Conservation (phyloP, 2,113 vertebrate species). For the Poecile atricapillus region DNA sequence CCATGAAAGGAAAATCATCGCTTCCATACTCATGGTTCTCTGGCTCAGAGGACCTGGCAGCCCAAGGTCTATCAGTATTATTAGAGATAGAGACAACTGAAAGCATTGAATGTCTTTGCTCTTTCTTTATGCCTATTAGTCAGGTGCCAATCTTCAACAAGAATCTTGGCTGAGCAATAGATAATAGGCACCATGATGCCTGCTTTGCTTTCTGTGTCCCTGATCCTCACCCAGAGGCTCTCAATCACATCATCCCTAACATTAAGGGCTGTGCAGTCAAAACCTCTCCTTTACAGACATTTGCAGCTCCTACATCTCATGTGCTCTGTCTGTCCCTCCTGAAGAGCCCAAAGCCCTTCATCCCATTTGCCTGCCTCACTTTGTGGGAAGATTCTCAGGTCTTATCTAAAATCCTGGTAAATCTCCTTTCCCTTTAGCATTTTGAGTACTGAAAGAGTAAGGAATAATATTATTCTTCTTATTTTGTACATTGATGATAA, state of each 20-base stretch:
- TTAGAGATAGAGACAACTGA: not conserved
- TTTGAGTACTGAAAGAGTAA: not conserved
- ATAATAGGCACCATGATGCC: not conserved
- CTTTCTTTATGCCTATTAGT: not conserved
- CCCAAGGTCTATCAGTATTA: not conserved
- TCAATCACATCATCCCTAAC: not conserved
- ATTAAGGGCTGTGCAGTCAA: not conserved
- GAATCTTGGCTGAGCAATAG: not conserved
- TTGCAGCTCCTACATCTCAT: not conserved
- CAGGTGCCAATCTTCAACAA: not conserved
- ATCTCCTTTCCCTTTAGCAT: not conserved
- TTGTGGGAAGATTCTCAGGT: not conserved
- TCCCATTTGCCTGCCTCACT: not conserved
- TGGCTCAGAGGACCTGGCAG: fast-evolving
- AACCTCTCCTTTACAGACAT: not conserved
- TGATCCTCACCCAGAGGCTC: not conserved
- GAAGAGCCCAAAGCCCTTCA: not conserved
- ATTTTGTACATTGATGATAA: not conserved
- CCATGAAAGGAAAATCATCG: not conserved
- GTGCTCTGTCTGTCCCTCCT: not conserved
- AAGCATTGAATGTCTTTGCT: not conserved
- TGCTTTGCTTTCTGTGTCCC: not conserved
- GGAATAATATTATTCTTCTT: not conserved
- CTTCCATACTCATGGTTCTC: not conserved
- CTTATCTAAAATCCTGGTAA: not conserved